phyloP scores from a whole-genome alignment of 1,140 invertebrate genomes.

The Dysdera silvatica region DNA sequence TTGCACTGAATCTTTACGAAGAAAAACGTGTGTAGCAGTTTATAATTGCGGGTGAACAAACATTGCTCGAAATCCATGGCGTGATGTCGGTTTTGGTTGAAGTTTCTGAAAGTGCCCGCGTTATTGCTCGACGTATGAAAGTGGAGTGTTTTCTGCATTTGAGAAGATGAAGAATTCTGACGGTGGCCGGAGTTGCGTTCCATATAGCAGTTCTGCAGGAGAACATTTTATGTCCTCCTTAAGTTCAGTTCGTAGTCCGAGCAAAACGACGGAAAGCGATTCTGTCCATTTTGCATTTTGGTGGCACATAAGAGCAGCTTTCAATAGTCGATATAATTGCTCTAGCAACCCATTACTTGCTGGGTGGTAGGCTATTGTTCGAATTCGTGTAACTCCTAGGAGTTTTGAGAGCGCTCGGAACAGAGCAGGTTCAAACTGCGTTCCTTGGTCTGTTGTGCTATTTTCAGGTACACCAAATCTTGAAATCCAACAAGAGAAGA shows the following conservation, averaged over 20 bases:
- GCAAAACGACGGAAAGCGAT: too few species aligned
- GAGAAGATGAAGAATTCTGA: too few species aligned
- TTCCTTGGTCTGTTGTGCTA: too few species aligned
- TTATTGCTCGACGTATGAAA: background rate
- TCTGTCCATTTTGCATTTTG: background rate
- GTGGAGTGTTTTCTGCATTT: background rate
- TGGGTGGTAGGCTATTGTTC: too few species aligned
- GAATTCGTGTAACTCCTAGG: background rate
- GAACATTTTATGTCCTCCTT: too few species aligned
- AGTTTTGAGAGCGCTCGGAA: conserved; percentile 19
- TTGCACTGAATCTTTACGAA: background rate
- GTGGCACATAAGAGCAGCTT: background rate
- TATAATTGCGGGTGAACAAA: background rate
- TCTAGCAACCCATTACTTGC: too few species aligned
- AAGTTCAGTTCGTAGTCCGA: too few species aligned
- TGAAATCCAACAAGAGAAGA: conserved; percentile 41
- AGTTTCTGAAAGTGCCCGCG: background rate
- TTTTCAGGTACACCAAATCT: too few species aligned
- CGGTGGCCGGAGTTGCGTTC: too few species aligned
- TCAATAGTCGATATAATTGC: background rate
- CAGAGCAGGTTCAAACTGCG: too few species aligned
- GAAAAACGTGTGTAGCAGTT: background rate
- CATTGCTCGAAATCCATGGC: background rate
- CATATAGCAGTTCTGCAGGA: too few species aligned
- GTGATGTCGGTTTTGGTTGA: background rate